phyloP scores from a whole-genome alignment of 2,888 invertebrate species.

The Dynastes tityus region DNA sequence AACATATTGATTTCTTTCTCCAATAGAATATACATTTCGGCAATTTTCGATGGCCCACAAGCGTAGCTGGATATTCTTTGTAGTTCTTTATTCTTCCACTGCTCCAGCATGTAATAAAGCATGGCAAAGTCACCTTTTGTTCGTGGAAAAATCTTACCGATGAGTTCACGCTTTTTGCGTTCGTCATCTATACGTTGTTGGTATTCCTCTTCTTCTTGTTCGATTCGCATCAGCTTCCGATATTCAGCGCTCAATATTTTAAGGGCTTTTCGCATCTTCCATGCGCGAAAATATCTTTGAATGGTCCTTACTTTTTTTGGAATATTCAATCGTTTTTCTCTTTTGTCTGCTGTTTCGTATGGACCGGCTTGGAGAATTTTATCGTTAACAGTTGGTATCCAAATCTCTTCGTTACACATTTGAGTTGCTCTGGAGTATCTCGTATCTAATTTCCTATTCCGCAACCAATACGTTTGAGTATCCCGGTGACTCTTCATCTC shows the following conservation, averaged over 20 bases:
- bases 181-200: constrained; percentile 71
- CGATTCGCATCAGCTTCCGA: constrained; percentile 72
- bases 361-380: constrained; percentile 75
- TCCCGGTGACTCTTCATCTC: constrained; percentile 75
- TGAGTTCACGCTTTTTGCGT: constrained; percentile 74
- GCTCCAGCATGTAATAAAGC: constrained; percentile 80
- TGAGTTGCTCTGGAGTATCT: constrained; percentile 76
- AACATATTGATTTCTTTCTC: constrained; percentile 83
- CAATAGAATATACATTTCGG: constrained; percentile 80
- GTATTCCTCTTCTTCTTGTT: constrained; percentile 72
- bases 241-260: constrained; percentile 72
- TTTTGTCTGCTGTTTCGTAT: constrained; percentile 80
- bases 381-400: constrained; percentile 78
- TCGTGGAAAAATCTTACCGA: constrained; percentile 81
- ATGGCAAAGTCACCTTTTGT: constrained; percentile 83
- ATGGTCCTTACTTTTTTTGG: constrained; percentile 75
- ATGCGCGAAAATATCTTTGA: constrained; percentile 78
- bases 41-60: constrained; percentile 80
- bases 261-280: constrained; percentile 73
- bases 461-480: constrained; percentile 77
- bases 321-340: constrained; percentile 74
- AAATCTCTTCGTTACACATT: constrained; percentile 74
- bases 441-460: constrained; percentile 74
- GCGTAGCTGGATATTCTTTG: constrained; percentile 77
- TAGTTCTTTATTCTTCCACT: constrained; percentile 79